A percentile compares a stretch with the other conserved stretches of the same genome.
Conservation (phyloP, 2,113 vertebrate genomes). For the Syrrhaptes paradoxus region DNA sequence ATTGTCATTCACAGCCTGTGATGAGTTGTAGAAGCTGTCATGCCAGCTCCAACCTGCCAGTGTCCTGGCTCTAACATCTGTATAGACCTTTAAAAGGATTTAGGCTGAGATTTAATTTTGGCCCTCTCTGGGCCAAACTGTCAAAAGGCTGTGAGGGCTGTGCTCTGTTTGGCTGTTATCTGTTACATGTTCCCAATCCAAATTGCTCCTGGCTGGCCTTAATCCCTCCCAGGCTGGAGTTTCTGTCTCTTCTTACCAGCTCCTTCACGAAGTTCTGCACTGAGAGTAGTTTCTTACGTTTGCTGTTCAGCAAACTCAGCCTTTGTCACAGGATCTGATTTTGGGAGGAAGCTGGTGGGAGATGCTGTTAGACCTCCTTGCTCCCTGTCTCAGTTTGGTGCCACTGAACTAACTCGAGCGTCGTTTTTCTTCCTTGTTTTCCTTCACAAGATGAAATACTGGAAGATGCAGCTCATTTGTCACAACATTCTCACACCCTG, state of each 20-base stretch:
- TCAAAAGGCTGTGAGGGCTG: background rate
- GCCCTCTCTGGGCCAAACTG: background rate
- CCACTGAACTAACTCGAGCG: background rate
- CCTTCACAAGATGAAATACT: background rate
- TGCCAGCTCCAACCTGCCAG: background rate
- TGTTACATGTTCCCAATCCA: background rate
- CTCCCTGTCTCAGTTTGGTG: background rate
- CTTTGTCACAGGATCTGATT: background rate
- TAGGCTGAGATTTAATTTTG: background rate
- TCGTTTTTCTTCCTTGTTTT: conserved; percentile 8
- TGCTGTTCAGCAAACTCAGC: background rate
- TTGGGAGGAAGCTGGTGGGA: background rate
- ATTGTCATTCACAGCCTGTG: background rate
- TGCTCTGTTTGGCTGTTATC: background rate
- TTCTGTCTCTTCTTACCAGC: background rate
- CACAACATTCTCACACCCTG: background rate
- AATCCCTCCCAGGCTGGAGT: background rate
- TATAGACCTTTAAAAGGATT: background rate
- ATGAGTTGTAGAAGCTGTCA: background rate
- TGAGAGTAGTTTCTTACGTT: background rate
- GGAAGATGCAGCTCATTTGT: conserved; percentile 19
- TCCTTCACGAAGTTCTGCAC: background rate
- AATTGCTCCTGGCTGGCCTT: background rate
- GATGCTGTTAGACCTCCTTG: background rate
- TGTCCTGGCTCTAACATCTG: background rate